These are phyloP conservation scores for Mastigias papua DNA, from an alignment of 30 jellyfish, hydroid and myxozoan genomes.

Conservation along the genomic window DNA sequence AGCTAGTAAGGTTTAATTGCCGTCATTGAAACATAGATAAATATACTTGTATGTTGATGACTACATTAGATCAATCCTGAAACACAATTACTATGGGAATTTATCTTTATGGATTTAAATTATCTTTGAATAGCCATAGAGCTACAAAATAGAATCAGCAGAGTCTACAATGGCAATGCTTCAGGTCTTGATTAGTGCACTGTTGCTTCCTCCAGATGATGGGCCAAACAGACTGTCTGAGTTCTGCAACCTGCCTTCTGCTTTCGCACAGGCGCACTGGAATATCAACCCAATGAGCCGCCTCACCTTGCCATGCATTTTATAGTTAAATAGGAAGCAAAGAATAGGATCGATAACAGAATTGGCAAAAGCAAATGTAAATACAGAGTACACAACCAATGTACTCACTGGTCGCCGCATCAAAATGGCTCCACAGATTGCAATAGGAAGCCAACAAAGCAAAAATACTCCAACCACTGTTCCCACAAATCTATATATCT, in stretches of 20 bases:
- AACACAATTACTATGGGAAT: too few relatives aligned
- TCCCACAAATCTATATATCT: constrained; percentile 27
- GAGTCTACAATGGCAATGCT: background rate
- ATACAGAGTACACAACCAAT: background rate
- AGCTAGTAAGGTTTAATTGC: too few relatives aligned
- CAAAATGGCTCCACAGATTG: background rate
- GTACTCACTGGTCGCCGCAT: background rate
- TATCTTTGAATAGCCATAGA: background rate
- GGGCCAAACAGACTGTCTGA: constrained; percentile 1
- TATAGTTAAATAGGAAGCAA: constrained; percentile 46
- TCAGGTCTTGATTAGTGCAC: background rate
- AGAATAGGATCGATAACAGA: constrained; percentile 70
- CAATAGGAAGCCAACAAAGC: constrained; percentile 66
- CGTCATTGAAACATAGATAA: too few relatives aligned
- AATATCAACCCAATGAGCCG: background rate
- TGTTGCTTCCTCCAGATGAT: background rate
- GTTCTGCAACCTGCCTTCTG: background rate
- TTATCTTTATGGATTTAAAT: too few relatives aligned
- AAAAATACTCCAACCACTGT: constrained; percentile 42
- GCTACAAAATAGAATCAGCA: constrained; percentile 20
- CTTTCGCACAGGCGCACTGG: background rate
- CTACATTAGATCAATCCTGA: too few relatives aligned
- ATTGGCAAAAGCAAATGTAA: constrained; percentile 58
- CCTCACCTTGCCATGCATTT: constrained; percentile 4
- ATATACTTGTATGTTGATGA: too few relatives aligned